These are phyloP conservation scores for Gila orcuttii DNA, from an alignment of 2,113 vertebrate genomes.

Conservation along the genomic window DNA sequence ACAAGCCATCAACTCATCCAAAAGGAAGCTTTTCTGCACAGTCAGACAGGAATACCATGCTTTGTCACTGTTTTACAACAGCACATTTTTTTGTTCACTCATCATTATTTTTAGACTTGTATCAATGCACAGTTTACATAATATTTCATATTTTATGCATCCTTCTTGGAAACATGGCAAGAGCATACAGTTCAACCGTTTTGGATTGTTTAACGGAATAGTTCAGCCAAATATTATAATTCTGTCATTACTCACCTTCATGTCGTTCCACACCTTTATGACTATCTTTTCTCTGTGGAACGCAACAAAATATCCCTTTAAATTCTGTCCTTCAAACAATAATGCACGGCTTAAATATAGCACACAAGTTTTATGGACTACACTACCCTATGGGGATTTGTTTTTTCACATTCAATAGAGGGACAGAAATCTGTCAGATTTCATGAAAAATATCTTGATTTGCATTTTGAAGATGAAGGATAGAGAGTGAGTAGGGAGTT, in stretches of 20 bases:
- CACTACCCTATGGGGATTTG: too few species aligned
- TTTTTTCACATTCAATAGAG: too few species aligned
- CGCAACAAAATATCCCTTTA: not conserved
- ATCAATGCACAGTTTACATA: not conserved
- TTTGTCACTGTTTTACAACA: not conserved
- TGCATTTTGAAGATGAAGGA: too few species aligned
- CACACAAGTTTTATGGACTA: not conserved
- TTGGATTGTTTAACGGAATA: not conserved
- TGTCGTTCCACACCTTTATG: not conserved
- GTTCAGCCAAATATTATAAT: not conserved
- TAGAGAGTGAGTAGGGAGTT: too few species aligned
- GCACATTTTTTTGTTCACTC: not conserved
- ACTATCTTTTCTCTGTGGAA: not conserved
- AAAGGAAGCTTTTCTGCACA: conserved; percentile 6
- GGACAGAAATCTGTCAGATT: too few species aligned
- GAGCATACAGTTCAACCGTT: not conserved
- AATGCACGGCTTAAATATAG: not conserved
- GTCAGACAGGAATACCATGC: not conserved
- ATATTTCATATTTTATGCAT: not conserved
- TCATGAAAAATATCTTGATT: too few species aligned
- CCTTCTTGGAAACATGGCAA: not conserved
- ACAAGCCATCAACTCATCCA: not conserved
- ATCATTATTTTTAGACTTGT: not conserved
- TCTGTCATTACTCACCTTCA: not conserved
- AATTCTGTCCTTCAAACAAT: not conserved